Base-by-base conservation (phyloP, 2,797 vertebrate species). In the Sandelia bainsii region DNA sequence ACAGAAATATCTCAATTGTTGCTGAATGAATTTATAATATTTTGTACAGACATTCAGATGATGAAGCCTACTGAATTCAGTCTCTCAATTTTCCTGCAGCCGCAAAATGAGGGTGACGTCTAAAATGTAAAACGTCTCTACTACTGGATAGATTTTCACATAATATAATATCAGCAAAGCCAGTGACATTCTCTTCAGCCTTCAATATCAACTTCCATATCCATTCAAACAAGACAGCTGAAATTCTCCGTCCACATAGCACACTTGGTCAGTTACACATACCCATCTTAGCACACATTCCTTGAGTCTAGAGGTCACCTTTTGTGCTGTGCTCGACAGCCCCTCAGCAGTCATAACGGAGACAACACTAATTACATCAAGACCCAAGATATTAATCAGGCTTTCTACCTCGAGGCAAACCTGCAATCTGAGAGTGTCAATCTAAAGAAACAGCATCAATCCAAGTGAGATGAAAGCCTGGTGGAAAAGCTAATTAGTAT, bases 401-500 rank as follows among this genome's bases (percentile, higher is more conserved):
- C 69, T 74, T 37, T 70, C 49, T 71, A 56, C 69, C 87, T 81
- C 25, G 45, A 22, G 74, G 84, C 68, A 25, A 80, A 70, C 46
- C 63, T 52, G 68, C 71, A 69, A 83, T 75, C 69, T 19, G 3
- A 69, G 42, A 61, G 44, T 74, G 83, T 87, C 83, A 89, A 75
- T 82, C 82, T 72, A 54, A 64, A 75, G 70, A 77, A 88, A 77
- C 65, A 34, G 69, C 77, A 86, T 79, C 70, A 74, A 72, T 79
- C 75, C 64, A 19, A 57, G 42, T 39, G 66, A 80, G 83, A 83
- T 74, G 61, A 82, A 82, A 84, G 78, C 70, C 59, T 56, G 45
- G 13, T 20, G 68, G 66, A 60, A 72, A 81, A 84, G 39, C 74
- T 79, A 76, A 91, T 91, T 88, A 84, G 69, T 71, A 25, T 64